Conservation (phyloP, 1,140 invertebrate genomes). For the Cotesia chilonis region DNA sequence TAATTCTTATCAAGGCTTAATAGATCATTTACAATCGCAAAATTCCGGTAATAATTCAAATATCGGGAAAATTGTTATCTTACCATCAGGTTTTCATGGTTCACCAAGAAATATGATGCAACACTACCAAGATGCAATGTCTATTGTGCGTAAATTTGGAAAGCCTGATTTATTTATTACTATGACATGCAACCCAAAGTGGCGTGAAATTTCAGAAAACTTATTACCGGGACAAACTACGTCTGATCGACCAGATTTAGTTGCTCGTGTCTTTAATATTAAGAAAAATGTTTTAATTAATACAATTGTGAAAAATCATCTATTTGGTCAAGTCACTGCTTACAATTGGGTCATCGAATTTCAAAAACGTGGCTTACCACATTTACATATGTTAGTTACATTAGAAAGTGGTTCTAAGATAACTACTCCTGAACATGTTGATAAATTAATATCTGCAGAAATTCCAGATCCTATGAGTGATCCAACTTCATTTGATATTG, state of each 20-base stretch:
- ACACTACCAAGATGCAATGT: constrained; percentile 58
- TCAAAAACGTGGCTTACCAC: constrained; percentile 24
- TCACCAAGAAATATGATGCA: constrained; percentile 60
- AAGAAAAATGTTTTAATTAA: constrained; percentile 30
- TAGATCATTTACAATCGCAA: constrained; percentile 1
- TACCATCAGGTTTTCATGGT: constrained; percentile 53
- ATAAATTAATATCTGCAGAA: constrained; percentile 39
- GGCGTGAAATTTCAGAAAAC: no score
- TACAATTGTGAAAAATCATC: constrained; percentile 22
- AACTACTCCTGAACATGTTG: constrained; percentile 16
- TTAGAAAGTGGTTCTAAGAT: constrained; percentile 39
- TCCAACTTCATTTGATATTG: constrained; percentile 9
- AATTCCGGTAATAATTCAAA: not conserved
- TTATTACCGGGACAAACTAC: no score
- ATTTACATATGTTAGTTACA: constrained; percentile 34
- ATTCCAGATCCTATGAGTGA: constrained; percentile 32
- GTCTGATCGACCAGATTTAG: constrained; percentile 50
- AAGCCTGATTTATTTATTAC: constrained; percentile 54
- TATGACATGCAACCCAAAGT: no score
- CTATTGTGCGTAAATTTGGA: constrained; percentile 59
- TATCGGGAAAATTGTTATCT: constrained; percentile 46
- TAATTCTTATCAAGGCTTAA: constrained; percentile 10
- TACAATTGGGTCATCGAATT: constrained; percentile 21
- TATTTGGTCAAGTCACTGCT: constrained; percentile 18
- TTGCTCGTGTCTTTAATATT: constrained; percentile 31